Evolutionary conservation across 1,140 invertebrate species (phyloP), one percentile per base, ranked within the genome.

Genomic region (Phthorimaea operculella): DNA sequence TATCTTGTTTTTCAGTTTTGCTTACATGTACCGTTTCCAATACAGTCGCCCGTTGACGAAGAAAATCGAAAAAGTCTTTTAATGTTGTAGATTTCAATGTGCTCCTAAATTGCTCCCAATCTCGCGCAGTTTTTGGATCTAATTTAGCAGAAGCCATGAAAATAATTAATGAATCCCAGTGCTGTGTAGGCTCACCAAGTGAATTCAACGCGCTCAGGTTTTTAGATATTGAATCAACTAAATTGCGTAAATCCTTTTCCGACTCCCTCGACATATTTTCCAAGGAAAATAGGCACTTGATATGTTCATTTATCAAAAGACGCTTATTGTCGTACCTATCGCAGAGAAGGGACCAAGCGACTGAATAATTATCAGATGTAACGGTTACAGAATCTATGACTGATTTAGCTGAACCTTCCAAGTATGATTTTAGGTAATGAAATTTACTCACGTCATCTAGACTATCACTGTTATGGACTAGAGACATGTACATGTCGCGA

Each of bases 361-460:
- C 33, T 51, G 18, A 28, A 51, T 51, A 51, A 51, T 51, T 51
- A 33, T 33, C 18, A 28, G 17, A 18, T 10, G 49, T 28, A 28
- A 52, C 51, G 15, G 33, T 39, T 16, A 52, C 33, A 9, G 51
- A 52, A 21, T 42, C 36, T 16, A 52, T 52, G 34, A 52, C 51
- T 39, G 51, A 14, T 12, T 39, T 14, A 18, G 51, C 51, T 12
- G 51, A 52, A 39, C 51, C 51, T 34, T 52, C 33, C 16, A 52
- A 52, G 18, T 52, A 52, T 17, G 33, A 39, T 52, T 42, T 52
- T 52, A 52, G 16, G 16, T 42, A 52, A 52, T 36, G 33, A 10
- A 48, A 18, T 15, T 48, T 48, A 48, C 45, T 48, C 1, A 18
- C 17, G 17, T 48, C 45, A 18, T 48, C 45, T 16, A 48, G 9